A percentile compares a stretch with the other conserved stretches of the same genome.
Evolutionary conservation across 2,113 vertebrate genomes (phyloP).

Genomic region (Semnornis frantzii): DNA sequence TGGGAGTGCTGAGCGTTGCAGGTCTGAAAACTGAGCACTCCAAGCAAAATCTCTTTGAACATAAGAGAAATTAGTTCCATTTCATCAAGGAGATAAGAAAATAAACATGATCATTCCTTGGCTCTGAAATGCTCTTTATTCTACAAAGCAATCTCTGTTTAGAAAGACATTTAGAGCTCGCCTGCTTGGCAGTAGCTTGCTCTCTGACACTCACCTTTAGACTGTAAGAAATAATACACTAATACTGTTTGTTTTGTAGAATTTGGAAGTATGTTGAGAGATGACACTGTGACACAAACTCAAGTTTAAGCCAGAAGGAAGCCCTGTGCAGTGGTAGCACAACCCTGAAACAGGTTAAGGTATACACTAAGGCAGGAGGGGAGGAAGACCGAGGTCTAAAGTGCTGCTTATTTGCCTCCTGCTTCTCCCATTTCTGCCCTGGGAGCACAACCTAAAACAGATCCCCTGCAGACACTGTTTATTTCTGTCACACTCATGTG

Average conservation of each 20-base stretch:
- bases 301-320: neutral
- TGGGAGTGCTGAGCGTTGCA: neutral
- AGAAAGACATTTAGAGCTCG: neutral
- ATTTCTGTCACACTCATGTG: neutral
- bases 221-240: neutral
- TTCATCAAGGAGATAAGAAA: conserved; percentile 55
- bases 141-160: conserved; percentile 18
- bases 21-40: neutral
- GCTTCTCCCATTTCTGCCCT: conserved; percentile 21
- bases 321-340: neutral
- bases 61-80: conserved; percentile 19
- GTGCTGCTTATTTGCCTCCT: neutral
- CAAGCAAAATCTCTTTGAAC: conserved; percentile 16
- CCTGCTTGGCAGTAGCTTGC: conserved; percentile 22
- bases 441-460: neutral
- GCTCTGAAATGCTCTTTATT: conserved; percentile 43
- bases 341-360: neutral
- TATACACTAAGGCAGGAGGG: neutral
- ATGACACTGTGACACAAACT: neutral
- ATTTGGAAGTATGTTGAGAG: conserved; percentile 12
- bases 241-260: neutral
- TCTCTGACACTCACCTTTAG: neutral
- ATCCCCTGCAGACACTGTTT: neutral
- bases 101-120: conserved; percentile 47
- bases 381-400: neutral